A percentile compares a stretch with the other conserved stretches of the same genome.
phyloP scores from a whole-genome alignment of 1,140 invertebrate genomes.

The Phthorimaea operculella region DNA sequence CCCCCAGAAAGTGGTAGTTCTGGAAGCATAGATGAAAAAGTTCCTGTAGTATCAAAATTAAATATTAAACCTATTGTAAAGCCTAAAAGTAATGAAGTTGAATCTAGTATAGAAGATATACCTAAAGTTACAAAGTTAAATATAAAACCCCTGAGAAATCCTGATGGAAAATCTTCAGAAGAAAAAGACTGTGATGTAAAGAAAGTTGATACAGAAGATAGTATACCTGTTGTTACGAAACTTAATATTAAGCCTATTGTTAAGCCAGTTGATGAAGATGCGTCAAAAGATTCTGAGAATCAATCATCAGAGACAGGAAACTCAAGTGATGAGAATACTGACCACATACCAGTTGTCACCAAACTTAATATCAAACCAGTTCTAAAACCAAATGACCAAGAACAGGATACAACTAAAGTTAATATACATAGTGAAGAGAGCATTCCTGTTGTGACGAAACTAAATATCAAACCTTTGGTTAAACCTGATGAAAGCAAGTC shows the following conservation, averaged over 20 bases:
- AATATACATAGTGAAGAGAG: constrained; percentile 36
- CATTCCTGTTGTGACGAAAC: constrained; percentile 50
- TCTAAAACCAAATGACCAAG: constrained; percentile 37
- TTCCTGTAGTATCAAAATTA: constrained; percentile 64
- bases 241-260: constrained; percentile 62
- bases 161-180: constrained; percentile 49
- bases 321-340: constrained; percentile 57
- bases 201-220: constrained; percentile 48
- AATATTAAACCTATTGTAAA: constrained; percentile 62
- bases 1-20: constrained; percentile 46
- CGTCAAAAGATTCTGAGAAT: constrained; percentile 49
- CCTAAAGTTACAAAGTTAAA: constrained; percentile 63
- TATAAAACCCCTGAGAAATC: constrained; percentile 56
- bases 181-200: constrained; percentile 58
- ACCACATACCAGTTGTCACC: constrained; percentile 51
- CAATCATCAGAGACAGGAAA: constrained; percentile 56
- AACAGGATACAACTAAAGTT: constrained; percentile 24
- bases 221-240: constrained; percentile 64
- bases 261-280: constrained; percentile 51
- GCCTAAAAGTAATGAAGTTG: constrained; percentile 60
- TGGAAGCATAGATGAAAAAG: constrained; percentile 42
- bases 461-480: constrained; percentile 50
- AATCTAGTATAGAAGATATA: constrained; percentile 54
- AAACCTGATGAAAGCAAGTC: constrained; percentile 38
- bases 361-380: constrained; percentile 54